Conservation (phyloP, 2,113 vertebrate species). For the Alectura lathami region DNA sequence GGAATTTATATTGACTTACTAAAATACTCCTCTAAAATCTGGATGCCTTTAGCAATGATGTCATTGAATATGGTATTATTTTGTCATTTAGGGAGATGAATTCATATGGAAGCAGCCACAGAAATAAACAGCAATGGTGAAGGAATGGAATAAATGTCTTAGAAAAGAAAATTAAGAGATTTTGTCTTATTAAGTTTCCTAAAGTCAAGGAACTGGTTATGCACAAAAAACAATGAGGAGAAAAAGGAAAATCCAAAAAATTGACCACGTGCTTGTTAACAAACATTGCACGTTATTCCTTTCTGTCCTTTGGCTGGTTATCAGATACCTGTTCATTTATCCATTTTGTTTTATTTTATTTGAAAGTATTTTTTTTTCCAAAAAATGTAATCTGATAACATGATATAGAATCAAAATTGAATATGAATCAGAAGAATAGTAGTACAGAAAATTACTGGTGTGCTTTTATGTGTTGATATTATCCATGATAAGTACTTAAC, state of each 20-base stretch:
- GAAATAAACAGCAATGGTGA: neutral
- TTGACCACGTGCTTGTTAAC: neutral
- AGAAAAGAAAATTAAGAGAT: neutral
- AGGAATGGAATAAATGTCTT: neutral
- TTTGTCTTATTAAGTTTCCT: neutral
- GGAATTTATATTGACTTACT: neutral
- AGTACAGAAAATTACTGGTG: neutral
- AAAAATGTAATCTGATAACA: neutral
- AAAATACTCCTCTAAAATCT: neutral
- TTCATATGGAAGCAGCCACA: neutral
- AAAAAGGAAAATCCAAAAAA: neutral
- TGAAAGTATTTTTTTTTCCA: neutral
- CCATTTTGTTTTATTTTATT: neutral
- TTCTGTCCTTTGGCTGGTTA: neutral
- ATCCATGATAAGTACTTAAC: neutral
- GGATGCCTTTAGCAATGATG: neutral
- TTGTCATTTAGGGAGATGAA: neutral
- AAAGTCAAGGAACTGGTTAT: neutral
- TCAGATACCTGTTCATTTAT: neutral
- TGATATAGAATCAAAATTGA: neutral
- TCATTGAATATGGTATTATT: neutral
- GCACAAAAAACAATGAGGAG: accelerated
- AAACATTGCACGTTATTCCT: neutral
- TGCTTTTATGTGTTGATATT: neutral
- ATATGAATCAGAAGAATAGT: neutral